Evolutionary conservation across 2,888 invertebrate species (phyloP).

Genomic region (Drosophila robusta): DNA sequence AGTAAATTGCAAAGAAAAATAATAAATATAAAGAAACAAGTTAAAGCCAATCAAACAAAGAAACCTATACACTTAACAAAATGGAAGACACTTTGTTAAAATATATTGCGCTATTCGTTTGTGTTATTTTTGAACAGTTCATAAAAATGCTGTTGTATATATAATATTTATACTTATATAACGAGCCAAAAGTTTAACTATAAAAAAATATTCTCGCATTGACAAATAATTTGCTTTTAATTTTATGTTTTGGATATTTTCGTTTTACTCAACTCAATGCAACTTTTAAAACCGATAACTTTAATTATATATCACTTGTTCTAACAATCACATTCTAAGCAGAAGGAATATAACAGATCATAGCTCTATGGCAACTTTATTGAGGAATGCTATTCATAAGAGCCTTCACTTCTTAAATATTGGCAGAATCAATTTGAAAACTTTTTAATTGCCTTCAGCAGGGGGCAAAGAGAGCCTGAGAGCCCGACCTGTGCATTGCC

Average conservation of each 20-base stretch:
- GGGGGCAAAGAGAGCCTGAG: background rate
- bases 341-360: background rate
- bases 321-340: background rate
- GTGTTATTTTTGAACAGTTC: slow-evolving; percentile 8
- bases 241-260: no score
- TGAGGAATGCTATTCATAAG: slow-evolving; percentile 5
- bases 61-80: slow-evolving; percentile 5
- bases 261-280: background rate
- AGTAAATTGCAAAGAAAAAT: slow-evolving; percentile 21
- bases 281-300: background rate
- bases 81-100: slow-evolving; percentile 18
- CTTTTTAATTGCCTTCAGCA: slow-evolving; percentile 58
- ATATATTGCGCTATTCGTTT: slow-evolving; percentile 44
- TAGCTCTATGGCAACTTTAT: background rate
- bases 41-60: slow-evolving; percentile 34
- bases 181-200: no score
- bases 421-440: slow-evolving; percentile 58
- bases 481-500: slow-evolving; percentile 9
- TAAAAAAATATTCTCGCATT: no score
- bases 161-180: no score
- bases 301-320: background rate
- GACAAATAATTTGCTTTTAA: no score
- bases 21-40: slow-evolving; percentile 14
- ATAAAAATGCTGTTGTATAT: background rate
- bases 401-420: slow-evolving; percentile 27